Base-by-base conservation (phyloP, 2,113 vertebrate genomes). In the Microtus montanus region DNA sequence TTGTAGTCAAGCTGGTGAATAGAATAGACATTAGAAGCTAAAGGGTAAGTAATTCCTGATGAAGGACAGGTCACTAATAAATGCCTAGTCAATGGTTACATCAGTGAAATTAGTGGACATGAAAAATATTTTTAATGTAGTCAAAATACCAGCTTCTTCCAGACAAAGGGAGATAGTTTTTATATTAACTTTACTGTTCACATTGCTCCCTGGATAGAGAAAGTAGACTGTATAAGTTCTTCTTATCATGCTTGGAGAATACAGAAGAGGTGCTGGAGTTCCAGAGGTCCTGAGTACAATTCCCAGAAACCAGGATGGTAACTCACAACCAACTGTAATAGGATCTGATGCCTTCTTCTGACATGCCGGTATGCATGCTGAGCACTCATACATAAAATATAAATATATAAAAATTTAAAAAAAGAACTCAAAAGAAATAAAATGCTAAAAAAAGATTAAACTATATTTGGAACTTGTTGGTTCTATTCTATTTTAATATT, bases 391-490 rank as follows among this genome's bases (percentile, higher is more conserved):
- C 15, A 71, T n/a, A 20, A n/a, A n/a, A 71, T n/a, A n/a, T 35
- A 71, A 71, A 35, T 71, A 71, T 1, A 71, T n/a, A n/a, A n/a
- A n/a, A n/a, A 26, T 74, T 44, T 26, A 7, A 12, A 20, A 78
- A 79, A 79, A 54, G 22, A 35, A 14, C 33, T 49, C 10, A 6
- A 75, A 87, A 89, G 44, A 85, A 94, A 19, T 61, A 85, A 78
- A 35, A 80, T 41, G 71, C 9, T 74, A 78, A 82, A 80, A 80
- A 93, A 80, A 92, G 13, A 89, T 80, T 87, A 49, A 88, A 75
- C 49, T 91, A 54, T 30, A 93, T 82, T 95, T 95, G 41, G 7
- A 95, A 89, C 14, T 87, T 75, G 6, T 90, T 84, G 91, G 84
- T 11, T 58, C 58, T 58, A 66, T 38, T 78, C 28, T 87, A 58